phyloP scores from a whole-genome alignment of 1,140 invertebrate genomes.

The Apolygus lucorum region DNA sequence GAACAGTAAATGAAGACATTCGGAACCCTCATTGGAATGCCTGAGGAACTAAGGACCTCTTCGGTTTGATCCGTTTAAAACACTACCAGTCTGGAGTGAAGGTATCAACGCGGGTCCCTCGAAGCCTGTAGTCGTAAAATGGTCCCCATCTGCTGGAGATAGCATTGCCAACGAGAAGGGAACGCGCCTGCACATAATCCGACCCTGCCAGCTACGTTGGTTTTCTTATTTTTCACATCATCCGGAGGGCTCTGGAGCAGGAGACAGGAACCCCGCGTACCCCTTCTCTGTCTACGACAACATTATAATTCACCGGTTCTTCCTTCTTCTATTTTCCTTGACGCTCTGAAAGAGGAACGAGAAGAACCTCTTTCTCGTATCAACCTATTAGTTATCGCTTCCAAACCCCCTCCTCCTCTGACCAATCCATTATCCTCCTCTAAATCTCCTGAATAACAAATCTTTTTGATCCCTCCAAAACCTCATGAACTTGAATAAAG shows the following conservation, averaged over 20 bases:
- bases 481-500: too few species aligned
- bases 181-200: not conserved
- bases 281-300: not conserved
- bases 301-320: not conserved
- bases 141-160: too few species aligned
- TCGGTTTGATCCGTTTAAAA: too few species aligned
- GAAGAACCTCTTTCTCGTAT: not conserved
- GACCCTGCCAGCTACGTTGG: not conserved
- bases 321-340: not conserved
- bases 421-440: not conserved
- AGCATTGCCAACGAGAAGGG: not conserved
- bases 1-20: too few species aligned
- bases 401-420: not conserved
- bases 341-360: not conserved
- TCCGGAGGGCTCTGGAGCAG: too few species aligned
- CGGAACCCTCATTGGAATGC: too few species aligned
- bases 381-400: not conserved
- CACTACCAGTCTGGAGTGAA: too few species aligned
- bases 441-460: too few species aligned
- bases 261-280: not conserved
- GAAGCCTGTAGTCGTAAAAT: too few species aligned
- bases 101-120: too few species aligned
- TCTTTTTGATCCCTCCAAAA: too few species aligned
- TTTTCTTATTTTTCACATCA: conserved; percentile 3
- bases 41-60: too few species aligned